These are phyloP conservation scores for Triplophysa tibetana DNA, from an alignment of 2,113 vertebrate species.

Conservation along the genomic window DNA sequence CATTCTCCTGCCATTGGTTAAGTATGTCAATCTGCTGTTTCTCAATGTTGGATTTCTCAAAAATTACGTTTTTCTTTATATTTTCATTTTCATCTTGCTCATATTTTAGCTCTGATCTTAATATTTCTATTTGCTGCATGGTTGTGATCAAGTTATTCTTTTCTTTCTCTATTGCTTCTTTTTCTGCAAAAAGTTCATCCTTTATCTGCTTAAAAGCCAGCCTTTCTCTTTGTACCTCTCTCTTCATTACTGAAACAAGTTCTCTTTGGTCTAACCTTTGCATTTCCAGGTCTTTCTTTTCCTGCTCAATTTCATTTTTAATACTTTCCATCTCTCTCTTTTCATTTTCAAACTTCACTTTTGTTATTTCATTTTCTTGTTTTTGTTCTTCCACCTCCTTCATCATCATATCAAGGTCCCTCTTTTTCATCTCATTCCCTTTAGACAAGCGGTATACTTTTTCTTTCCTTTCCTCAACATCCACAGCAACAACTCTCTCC, in stretches of 20 bases:
- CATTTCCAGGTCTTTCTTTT: constrained; percentile 36
- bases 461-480: constrained; percentile 1
- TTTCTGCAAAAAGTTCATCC: not conserved
- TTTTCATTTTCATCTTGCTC: not conserved
- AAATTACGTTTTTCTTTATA: constrained; percentile 35
- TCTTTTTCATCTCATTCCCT: not conserved
- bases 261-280: constrained; percentile 11
- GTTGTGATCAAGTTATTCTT: not conserved
- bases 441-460: constrained; percentile 11
- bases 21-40: not conserved
- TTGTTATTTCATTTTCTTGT: constrained; percentile 19
- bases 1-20: constrained; percentile 31
- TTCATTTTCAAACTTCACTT: not conserved
- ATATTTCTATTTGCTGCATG: not conserved
- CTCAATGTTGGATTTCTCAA: not conserved
- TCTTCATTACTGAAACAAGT: not conserved
- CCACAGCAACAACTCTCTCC: constrained; percentile 3
- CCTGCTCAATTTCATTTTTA: not conserved
- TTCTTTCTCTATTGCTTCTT: constrained; percentile 25
- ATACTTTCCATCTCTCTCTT: constrained; percentile 20
- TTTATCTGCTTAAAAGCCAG: constrained; percentile 20
- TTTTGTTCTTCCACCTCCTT: not conserved
- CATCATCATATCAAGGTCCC: not conserved
- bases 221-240: not conserved
- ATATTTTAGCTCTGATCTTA: constrained; percentile 11